Percentiles rank a stretch among this genome's conserved stretches.
Evolutionary conservation across 1,140 invertebrate genomes (phyloP).

Genomic region (Colletes gigas): DNA sequence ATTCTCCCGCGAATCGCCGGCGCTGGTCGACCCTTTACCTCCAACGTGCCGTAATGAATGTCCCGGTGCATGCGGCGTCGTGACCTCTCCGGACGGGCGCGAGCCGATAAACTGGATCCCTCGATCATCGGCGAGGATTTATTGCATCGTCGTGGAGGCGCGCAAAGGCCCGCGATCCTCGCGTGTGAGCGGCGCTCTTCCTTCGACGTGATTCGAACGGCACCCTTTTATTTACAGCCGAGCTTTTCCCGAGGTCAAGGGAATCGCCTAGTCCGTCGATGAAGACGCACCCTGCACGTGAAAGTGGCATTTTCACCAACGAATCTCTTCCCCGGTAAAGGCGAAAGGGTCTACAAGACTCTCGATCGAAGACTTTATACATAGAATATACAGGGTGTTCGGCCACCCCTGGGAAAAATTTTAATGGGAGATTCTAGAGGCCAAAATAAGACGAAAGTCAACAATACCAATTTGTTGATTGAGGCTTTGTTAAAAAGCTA

Average conservation of each 20-base stretch:
- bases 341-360: too few relatives aligned
- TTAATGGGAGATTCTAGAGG: too few relatives aligned
- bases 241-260: background rate
- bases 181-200: conserved; percentile 35
- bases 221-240: conserved; percentile 17
- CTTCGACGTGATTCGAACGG: conserved; percentile 6
- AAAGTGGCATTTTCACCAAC: too few relatives aligned
- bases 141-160: conserved; percentile 50
- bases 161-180: conserved; percentile 39
- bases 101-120: conserved; percentile 54
- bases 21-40: conserved; percentile 20
- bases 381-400: too few relatives aligned
- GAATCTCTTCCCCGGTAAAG: too few relatives aligned
- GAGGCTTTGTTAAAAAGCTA: too few relatives aligned
- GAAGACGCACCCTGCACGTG: too few relatives aligned
- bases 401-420: too few relatives aligned
- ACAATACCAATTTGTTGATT: too few relatives aligned
- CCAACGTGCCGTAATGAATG: conserved; percentile 47
- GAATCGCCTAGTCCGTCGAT: conserved; percentile 2
- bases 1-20: conserved; percentile 25
- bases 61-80: conserved; percentile 44
- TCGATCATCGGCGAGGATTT: conserved; percentile 54
- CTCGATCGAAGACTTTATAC: too few relatives aligned
- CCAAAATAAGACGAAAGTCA: too few relatives aligned
- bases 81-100: conserved; percentile 37